Conservation (phyloP, 2,888 invertebrate genomes). For the Hydriomena furcata region DNA sequence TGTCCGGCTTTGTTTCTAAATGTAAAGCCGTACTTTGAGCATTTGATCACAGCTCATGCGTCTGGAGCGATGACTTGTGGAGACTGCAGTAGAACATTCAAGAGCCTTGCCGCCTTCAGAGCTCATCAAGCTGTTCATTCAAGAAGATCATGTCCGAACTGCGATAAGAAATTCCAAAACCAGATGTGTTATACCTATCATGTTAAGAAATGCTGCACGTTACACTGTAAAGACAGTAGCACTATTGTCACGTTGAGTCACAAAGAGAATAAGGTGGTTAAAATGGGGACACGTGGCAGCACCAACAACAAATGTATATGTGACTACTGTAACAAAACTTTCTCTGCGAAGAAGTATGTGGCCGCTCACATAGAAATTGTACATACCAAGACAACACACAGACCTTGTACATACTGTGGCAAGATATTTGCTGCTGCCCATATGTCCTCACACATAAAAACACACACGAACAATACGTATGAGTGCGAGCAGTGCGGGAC, state of each 20-base stretch:
- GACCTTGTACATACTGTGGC: constrained; percentile 65
- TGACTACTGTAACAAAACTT: constrained; percentile 68
- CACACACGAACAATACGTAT: constrained; percentile 47
- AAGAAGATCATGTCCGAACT: constrained; percentile 59
- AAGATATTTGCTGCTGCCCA: constrained; percentile 66
- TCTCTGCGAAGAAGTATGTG: constrained; percentile 64
- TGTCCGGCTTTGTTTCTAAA: constrained; percentile 58
- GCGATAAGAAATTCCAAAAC: constrained; percentile 62
- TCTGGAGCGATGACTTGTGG: constrained; percentile 57
- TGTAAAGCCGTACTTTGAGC: constrained; percentile 43
- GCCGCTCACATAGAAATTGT: constrained; percentile 72
- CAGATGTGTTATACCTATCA: constrained; percentile 65
- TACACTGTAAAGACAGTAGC: constrained; percentile 38
- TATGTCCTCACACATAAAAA: constrained; percentile 67
- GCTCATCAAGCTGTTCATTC: constrained; percentile 62
- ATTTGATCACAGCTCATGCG: constrained; percentile 52
- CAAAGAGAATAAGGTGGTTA: constrained; percentile 47
- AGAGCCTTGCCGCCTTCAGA: constrained; percentile 50
- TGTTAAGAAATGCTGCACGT: constrained; percentile 60
- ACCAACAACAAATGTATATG: constrained; percentile 60
- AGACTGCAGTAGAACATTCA: constrained; percentile 65
- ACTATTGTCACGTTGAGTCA: constrained; percentile 54
- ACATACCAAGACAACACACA: constrained; percentile 66
- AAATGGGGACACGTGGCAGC: constrained; percentile 63
- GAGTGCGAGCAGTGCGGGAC: constrained; percentile 62